Evolutionary conservation across 1,140 invertebrate species (phyloP).

Genomic region (Drosophila obscura): DNA sequence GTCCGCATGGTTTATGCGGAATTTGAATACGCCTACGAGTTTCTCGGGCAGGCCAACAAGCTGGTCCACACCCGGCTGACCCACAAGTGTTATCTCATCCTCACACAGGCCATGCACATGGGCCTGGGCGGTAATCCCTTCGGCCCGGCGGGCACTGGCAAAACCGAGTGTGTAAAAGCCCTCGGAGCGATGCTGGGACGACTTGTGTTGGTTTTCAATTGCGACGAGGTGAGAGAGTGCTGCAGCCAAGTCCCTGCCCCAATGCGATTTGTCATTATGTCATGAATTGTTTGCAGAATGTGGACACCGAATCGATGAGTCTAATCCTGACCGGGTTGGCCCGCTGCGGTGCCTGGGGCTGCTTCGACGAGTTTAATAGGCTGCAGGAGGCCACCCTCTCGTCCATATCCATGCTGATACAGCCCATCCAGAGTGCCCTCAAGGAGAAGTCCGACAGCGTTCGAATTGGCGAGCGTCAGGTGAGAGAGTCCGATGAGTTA

Average conservation of each 20-base stretch:
- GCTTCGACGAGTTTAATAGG: slow-evolving; percentile 99
- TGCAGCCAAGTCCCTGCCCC: too few species aligned
- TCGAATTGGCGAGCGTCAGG: slow-evolving; percentile 90
- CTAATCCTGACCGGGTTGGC: slow-evolving; percentile 96
- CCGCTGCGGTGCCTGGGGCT: slow-evolving; percentile 98
- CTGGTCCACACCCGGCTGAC: slow-evolving; percentile 96
- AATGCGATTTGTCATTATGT: slow-evolving; percentile 68
- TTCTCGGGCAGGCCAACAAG: slow-evolving; percentile 96
- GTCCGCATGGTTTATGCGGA: slow-evolving; percentile 94
- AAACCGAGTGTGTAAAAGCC: slow-evolving; percentile 99
- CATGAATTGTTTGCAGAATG: slow-evolving; percentile 87
- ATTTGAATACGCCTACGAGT: slow-evolving; percentile 98
- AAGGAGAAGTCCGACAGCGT: slow-evolving; percentile 87
- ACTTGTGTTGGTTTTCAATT: slow-evolving; percentile 98
- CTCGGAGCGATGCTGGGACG: slow-evolving; percentile 94
- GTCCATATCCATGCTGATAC: slow-evolving; percentile 95
- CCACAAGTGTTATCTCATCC: slow-evolving; percentile 97
- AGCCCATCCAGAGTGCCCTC: slow-evolving; percentile 94
- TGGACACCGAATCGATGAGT: slow-evolving; percentile 97
- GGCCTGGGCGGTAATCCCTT: slow-evolving; percentile 99
- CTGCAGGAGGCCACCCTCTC: slow-evolving; percentile 96
- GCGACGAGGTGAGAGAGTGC: slow-evolving; percentile 91
- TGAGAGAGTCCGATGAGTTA: slow-evolving; percentile 84
- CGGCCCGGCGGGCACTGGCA: slow-evolving; percentile 98
- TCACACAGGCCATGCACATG: slow-evolving; percentile 97